Conservation (phyloP, 2,888 invertebrate species). For the Scotopteryx bipunctaria region DNA sequence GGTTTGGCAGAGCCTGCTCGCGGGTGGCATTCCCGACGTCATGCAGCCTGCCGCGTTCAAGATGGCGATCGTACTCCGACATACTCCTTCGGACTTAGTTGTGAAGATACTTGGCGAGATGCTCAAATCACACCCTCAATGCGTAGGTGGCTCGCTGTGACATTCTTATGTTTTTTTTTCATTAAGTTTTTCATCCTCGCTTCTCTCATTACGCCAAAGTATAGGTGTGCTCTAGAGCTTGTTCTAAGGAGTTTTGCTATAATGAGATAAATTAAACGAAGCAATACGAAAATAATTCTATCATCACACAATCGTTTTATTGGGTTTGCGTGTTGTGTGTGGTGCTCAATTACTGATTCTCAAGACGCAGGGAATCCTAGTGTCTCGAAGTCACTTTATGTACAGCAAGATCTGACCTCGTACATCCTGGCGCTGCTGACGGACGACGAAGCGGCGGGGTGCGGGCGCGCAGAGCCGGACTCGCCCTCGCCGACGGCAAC, state of each 20-base stretch:
- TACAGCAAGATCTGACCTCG: slow-evolving; percentile 69
- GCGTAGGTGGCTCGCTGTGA: slow-evolving; percentile 47
- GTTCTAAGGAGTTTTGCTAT: no score
- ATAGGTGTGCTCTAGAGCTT: no score
- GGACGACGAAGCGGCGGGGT: slow-evolving; percentile 65
- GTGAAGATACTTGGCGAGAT: slow-evolving; percentile 61
- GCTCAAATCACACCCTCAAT: slow-evolving; percentile 64
- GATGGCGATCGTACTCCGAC: slow-evolving; percentile 69
- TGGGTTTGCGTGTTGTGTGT: no score
- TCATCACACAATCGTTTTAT: no score
- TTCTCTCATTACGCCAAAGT: no score
- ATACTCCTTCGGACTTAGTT: slow-evolving; percentile 65
- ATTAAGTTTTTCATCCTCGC: no score
- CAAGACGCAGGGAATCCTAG: no score
- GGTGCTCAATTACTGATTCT: no score
- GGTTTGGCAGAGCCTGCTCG: slow-evolving; percentile 66
- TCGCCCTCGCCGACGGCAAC: slow-evolving; percentile 29
- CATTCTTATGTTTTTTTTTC: no score
- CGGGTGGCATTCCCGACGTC: slow-evolving; percentile 65
- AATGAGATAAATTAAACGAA: no score
- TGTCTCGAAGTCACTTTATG: not conserved
- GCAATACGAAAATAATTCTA: no score
- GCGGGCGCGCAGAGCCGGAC: slow-evolving; percentile 37
- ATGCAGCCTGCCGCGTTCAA: slow-evolving; percentile 73
- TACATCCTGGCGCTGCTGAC: slow-evolving; percentile 72